phyloP scores from a whole-genome alignment of 2,888 invertebrate species.

The Polydrusus cervinus region DNA sequence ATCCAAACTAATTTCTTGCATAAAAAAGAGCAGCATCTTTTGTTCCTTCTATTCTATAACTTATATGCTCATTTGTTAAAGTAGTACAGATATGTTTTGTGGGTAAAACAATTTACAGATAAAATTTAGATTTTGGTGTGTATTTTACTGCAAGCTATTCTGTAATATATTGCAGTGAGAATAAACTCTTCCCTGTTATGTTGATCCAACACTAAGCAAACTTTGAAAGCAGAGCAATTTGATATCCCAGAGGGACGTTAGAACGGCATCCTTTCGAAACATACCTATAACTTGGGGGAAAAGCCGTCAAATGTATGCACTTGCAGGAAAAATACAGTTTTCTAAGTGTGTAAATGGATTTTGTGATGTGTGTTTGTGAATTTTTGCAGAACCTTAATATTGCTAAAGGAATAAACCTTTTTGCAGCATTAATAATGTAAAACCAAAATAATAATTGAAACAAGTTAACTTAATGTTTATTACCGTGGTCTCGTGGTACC shows the following conservation, averaged over 20 bases:
- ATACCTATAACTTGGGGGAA: slow-evolving; percentile 14
- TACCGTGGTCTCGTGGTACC: too few species aligned
- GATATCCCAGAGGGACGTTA: slow-evolving; percentile 30
- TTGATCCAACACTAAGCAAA: slow-evolving; percentile 29
- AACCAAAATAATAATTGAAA: too few species aligned
- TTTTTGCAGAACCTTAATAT: slow-evolving; percentile 1
- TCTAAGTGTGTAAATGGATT: slow-evolving; percentile 18
- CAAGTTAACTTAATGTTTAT: too few species aligned
- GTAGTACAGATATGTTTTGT: not conserved
- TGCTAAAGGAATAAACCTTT: not conserved
- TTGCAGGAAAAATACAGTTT: slow-evolving; percentile 25
- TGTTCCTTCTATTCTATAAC: too few species aligned
- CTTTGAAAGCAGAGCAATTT: slow-evolving; percentile 33
- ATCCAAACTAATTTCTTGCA: too few species aligned
- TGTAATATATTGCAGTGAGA: slow-evolving; percentile 13
- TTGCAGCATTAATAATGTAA: too few species aligned
- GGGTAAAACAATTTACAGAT: not conserved
- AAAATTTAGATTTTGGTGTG: slow-evolving; percentile 2
- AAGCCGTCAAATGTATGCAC: slow-evolving; percentile 15
- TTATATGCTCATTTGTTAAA: too few species aligned
- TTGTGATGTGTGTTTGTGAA: not conserved
- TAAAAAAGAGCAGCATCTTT: too few species aligned
- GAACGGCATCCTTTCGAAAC: slow-evolving; percentile 22
- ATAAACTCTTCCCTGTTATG: slow-evolving; percentile 14
- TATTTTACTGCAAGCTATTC: slow-evolving; percentile 17